Evolutionary conservation across 2,113 vertebrate species (phyloP), one percentile per base, ranked within the genome.

Genomic region (Leucosticte australis): DNA sequence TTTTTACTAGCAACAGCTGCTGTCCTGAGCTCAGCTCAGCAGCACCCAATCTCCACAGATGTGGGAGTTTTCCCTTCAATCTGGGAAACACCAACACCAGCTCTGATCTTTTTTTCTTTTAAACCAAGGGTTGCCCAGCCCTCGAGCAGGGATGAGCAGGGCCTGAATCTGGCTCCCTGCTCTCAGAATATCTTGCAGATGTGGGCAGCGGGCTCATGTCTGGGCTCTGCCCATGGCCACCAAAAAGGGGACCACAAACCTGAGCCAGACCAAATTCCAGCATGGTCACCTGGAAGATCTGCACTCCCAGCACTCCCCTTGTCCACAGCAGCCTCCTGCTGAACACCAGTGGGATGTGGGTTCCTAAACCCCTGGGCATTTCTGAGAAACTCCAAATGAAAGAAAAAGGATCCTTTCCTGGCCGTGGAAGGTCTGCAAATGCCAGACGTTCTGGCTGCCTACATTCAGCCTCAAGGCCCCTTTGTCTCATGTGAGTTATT

Each of bases 401-500:
- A 52, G 52, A 2, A 23, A 41, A 63, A n/a, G 5, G 49, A 77
- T 57, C 39, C n/a, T 80, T 83, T 80, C 76, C 73, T 50, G 27
- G 33, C 30, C 2, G 0, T 15, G 11, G 62, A 71, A 63, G 63
- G 26, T 27, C 83, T 53, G 60, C 1, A 0, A 6, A 6, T 9
- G 59, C 87, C 91, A 92, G 91, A 87, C 59, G 2, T 73, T 73
- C 70, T 0, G 3, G 83, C 76, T 93, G 90, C 92, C 64, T 74
- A 52, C 41, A 22, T 59, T 95, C 91, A 95, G 95, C 95, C 95
- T 78, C 67, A 78, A 96, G 95, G 78, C 89, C 83, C 59, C n/a
- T 95, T 96, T 97, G 95, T 97, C 97, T 97, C 75, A 94, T 69
- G 92, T 60, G 96, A 96, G 91, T 94, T 93, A 90, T 97, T 95